phyloP scores from a whole-genome alignment of 2,113 vertebrate genomes.

The Merops nubicus region DNA sequence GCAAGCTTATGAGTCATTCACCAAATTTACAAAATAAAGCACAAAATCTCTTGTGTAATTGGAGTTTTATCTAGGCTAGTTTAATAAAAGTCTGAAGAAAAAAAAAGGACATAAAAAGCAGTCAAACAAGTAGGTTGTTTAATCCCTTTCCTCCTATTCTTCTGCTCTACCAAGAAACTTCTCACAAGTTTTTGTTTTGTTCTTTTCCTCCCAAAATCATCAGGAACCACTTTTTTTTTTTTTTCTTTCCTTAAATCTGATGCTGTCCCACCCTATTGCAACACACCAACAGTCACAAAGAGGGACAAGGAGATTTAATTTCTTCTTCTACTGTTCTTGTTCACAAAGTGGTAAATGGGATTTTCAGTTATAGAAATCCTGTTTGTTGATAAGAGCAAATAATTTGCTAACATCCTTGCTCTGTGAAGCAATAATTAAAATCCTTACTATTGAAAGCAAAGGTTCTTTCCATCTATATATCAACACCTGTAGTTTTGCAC shows the following conservation, averaged over 20 bases:
- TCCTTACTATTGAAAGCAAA: neutral
- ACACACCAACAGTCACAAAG: neutral
- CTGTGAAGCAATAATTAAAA: neutral
- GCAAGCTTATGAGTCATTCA: slow-evolving; percentile 30
- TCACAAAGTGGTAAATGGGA: neutral
- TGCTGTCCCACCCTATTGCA: neutral
- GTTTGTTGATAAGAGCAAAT: neutral
- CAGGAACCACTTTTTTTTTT: neutral
- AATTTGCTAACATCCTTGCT: neutral
- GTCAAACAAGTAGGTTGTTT: neutral
- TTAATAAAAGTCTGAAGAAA: neutral
- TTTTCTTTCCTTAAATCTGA: neutral
- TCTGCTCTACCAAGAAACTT: neutral
- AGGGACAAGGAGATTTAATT: rapidly evolving
- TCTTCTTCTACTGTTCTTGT: neutral
- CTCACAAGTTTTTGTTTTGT: neutral
- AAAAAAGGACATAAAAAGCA: neutral
- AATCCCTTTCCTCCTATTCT: neutral
- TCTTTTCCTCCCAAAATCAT: neutral
- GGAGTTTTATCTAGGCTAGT: neutral
- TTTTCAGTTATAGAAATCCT: neutral
- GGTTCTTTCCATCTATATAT: neutral
- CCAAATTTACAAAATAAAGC: slow-evolving; percentile 13
- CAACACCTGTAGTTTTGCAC: rapidly evolving
- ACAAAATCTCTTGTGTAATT: neutral